phyloP scores from a whole-genome alignment of 2,113 vertebrate genomes.

The Gallinago paraguaiae region DNA sequence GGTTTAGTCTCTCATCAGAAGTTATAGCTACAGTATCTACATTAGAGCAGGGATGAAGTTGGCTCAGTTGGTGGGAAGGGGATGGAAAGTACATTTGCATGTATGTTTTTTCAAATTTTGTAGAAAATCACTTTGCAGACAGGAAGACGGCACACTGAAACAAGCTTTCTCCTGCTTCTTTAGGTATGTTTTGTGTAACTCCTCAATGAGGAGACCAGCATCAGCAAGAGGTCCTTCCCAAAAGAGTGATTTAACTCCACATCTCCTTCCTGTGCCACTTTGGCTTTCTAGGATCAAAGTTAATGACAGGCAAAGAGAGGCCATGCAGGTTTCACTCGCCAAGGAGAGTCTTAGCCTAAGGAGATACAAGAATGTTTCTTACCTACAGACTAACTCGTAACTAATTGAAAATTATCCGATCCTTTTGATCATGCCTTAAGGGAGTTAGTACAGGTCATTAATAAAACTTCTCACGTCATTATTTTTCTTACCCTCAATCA shows the following conservation, averaged over 20 bases:
- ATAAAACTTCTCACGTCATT: neutral
- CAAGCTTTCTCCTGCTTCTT: neutral
- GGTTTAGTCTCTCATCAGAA: rapidly evolving
- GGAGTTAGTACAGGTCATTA: neutral
- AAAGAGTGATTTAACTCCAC: rapidly evolving
- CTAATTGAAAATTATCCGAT: neutral
- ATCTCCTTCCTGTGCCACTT: neutral
- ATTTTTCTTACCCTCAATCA: neutral
- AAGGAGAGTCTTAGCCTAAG: neutral
- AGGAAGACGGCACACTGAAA: neutral
- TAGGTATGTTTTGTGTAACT: neutral
- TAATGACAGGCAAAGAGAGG: neutral
- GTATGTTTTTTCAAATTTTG: neutral
- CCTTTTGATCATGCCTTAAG: neutral
- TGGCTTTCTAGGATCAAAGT: neutral
- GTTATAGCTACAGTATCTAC: rapidly evolving
- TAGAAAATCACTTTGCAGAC: neutral
- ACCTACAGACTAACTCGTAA: neutral
- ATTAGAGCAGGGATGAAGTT: neutral
- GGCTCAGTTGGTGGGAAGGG: neutral
- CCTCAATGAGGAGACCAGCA: neutral
- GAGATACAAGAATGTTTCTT: neutral
- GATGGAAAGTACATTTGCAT: rapidly evolving
- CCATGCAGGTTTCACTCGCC: neutral
- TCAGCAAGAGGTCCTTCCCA: neutral